These are phyloP conservation scores for Lasioglossum marginatum DNA, from an alignment of 2,888 invertebrate genomes.

Conservation along the genomic window DNA sequence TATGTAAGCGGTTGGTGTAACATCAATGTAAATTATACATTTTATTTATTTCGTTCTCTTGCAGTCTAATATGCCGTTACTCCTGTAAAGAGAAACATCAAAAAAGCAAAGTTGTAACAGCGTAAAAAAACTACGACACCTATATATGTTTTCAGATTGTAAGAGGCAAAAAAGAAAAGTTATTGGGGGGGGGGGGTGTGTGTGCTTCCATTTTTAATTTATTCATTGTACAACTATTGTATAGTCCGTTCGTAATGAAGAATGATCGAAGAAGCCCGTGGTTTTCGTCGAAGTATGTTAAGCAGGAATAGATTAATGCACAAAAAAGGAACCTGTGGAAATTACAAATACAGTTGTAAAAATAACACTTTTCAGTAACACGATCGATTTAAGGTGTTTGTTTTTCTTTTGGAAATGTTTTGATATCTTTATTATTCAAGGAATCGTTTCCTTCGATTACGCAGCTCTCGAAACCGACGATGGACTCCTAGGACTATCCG, in stretches of 20 bases:
- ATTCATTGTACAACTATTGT: neutral
- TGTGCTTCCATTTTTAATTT: constrained; percentile 9
- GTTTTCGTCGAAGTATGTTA: neutral
- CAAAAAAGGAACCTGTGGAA: neutral
- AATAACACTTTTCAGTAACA: constrained; percentile 2
- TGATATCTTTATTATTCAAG: neutral
- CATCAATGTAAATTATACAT: constrained; percentile 34
- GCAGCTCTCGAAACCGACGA: neutral
- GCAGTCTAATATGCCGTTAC: constrained; percentile 25
- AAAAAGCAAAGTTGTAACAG: constrained; percentile 13
- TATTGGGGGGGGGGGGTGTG: no score
- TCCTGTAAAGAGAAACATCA: constrained; percentile 34
- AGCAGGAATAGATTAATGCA: neutral
- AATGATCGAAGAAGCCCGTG: neutral
- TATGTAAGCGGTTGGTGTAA: constrained; percentile 13
- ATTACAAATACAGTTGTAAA: neutral
- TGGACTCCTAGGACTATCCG: constrained; percentile 11
- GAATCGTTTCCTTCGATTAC: constrained; percentile 6
- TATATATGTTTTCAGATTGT: constrained; percentile 29
- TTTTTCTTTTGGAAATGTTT: neutral
- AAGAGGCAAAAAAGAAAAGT: neutral
- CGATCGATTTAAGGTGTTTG: neutral
- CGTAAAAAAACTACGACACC: constrained; percentile 48
- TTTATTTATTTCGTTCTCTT: constrained; percentile 47
- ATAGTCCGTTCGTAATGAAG: constrained; percentile 8